Evolutionary conservation across 2,888 invertebrate species (phyloP).

Genomic region (Agriopis leucophaearia): DNA sequence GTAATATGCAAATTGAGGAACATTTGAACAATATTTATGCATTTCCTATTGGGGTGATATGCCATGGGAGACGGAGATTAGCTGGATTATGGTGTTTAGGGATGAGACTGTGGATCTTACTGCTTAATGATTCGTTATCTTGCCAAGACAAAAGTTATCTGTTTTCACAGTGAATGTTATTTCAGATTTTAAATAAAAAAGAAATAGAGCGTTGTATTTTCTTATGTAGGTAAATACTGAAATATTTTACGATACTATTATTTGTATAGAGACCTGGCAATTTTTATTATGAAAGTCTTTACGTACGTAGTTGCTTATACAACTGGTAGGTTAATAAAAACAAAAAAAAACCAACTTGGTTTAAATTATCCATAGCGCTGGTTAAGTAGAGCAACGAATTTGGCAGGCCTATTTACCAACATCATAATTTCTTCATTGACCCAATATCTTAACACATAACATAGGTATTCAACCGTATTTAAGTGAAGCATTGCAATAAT

Average conservation of each 20-base stretch:
- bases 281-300: no score
- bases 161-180: not conserved
- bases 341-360: no score
- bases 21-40: slow-evolving; percentile 37
- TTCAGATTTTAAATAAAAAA: not conserved
- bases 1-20: slow-evolving; percentile 46
- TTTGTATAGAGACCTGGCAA: no score
- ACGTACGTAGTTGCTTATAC: no score
- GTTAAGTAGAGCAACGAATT: not conserved
- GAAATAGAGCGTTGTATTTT: not conserved
- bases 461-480: slow-evolving; percentile 31
- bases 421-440: slow-evolving; percentile 8
- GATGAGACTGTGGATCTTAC: slow-evolving; percentile 11
- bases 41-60: slow-evolving; percentile 35
- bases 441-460: slow-evolving; percentile 22
- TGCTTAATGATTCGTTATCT: slow-evolving; percentile 15
- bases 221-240: no score
- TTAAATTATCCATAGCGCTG: not conserved
- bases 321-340: no score
- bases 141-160: not conserved
- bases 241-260: no score
- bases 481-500: slow-evolving; percentile 53
- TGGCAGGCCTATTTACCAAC: not conserved
- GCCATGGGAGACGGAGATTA: slow-evolving; percentile 26
- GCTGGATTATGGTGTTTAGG: slow-evolving; percentile 11